These are phyloP conservation scores for Ivindomyrus marchei DNA, from an alignment of 2,113 vertebrate genomes.

Conservation along the genomic window DNA sequence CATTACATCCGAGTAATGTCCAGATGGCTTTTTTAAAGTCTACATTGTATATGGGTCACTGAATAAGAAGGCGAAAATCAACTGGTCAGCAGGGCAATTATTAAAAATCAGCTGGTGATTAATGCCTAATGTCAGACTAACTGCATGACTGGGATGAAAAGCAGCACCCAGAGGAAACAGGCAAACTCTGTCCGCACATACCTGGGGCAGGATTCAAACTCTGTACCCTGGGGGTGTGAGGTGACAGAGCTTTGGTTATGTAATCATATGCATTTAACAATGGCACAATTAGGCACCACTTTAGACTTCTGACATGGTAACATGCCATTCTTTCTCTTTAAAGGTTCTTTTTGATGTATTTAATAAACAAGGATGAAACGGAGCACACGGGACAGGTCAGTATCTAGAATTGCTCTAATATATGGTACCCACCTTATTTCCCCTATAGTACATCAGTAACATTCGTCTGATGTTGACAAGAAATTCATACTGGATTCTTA, in stretches of 20 bases:
- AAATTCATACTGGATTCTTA: not conserved
- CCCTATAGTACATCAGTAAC: not conserved
- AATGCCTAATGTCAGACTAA: not conserved
- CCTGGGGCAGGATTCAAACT: not conserved
- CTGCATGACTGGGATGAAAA: not conserved
- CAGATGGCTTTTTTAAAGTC: not conserved
- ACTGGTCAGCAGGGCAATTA: not conserved
- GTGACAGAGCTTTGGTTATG: not conserved
- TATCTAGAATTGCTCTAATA: not conserved
- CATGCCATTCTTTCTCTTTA: not conserved
- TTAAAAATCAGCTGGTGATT: not conserved
- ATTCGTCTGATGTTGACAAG: not conserved
- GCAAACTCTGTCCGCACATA: not conserved
- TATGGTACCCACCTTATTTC: not conserved
- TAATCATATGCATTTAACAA: not conserved
- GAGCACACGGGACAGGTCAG: slow-evolving; percentile 88
- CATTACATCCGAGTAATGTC: not conserved
- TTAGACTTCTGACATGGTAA: not conserved
- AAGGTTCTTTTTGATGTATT: slow-evolving; percentile 91
- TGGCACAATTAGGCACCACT: not conserved
- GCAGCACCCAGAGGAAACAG: not conserved
- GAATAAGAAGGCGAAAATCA: not conserved
- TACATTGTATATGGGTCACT: not conserved
- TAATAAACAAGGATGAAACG: slow-evolving; percentile 89
- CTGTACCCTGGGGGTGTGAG: not conserved